phyloP scores from a whole-genome alignment of 2,888 invertebrate genomes.

The Chydorus sphaericus region DNA sequence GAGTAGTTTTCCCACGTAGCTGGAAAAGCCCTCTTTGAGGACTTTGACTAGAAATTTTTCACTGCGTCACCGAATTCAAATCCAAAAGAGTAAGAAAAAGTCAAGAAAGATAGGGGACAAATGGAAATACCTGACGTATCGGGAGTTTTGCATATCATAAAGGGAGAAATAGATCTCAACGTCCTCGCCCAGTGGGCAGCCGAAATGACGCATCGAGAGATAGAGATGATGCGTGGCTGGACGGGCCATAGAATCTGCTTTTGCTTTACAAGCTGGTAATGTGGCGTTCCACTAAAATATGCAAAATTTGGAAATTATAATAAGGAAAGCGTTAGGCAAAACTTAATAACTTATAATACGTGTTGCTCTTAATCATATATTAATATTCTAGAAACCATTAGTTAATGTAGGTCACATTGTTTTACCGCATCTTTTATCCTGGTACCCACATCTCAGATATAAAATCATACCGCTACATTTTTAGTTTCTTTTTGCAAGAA shows the following conservation, averaged over 20 bases:
- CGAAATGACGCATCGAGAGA: conserved; percentile 62
- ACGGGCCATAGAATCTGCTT: conserved; percentile 16
- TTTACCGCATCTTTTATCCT: too few species aligned
- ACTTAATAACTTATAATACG: too few species aligned
- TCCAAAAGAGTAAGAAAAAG: background rate
- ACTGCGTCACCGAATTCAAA: conserved; percentile 30
- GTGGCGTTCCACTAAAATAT: conserved; percentile 2
- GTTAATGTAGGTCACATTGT: too few species aligned
- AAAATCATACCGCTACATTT: too few species aligned
- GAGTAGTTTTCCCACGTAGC: conserved; percentile 71
- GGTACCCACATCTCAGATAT: too few species aligned
- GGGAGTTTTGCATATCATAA: conserved; percentile 61
- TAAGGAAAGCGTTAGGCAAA: too few species aligned
- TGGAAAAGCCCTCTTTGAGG: conserved; percentile 77
- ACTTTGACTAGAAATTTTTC: conserved; percentile 79
- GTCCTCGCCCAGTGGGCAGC: conserved; percentile 72
- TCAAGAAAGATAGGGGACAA: background rate
- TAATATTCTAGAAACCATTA: too few species aligned
- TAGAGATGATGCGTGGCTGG: conserved; percentile 11
- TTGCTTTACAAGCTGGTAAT: background rate
- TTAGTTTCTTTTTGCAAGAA: too few species aligned
- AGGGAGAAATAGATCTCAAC: conserved; percentile 75
- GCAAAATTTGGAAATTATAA: background rate
- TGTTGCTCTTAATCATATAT: too few species aligned
- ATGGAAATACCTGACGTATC: conserved; percentile 45